Base-by-base conservation (phyloP, 2,113 vertebrate species). In the Tachysurus fulvidraco region DNA sequence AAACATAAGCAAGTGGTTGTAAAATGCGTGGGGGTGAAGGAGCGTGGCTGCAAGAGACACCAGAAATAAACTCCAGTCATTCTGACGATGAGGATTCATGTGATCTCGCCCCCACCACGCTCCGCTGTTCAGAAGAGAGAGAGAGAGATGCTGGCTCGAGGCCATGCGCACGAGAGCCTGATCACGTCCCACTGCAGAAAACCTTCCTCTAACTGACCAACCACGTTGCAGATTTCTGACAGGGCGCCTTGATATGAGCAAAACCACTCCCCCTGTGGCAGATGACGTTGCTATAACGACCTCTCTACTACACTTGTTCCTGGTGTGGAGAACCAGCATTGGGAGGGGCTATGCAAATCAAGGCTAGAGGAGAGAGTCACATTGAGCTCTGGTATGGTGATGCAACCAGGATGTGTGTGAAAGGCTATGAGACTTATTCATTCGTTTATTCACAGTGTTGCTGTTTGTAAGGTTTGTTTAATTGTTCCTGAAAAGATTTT, bases 161-260 rank as follows among this genome's bases (percentile, higher is more conserved):
- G 78, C 89, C 60, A 84, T 82, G 78, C 59, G 85, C 82, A 91
- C 76, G 84, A 86, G 87, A 69, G 73, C 60, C 78, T 81, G 82
- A 91, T 95, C 95, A 95, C 93, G 93, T 95, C 93, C 90, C 93
- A 94, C 92, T 95, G 94, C 94, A 94, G 95, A 94, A 89, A 89
- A 89, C 80, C 90, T 81, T 12, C 85, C 52, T 41, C 76, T 67
- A 2, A 41, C 30, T 55, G 9, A 81, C 93, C 92, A 95, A 94
- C 93, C 93, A 85, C 77, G 67, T 0, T 0, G 25, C 52, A 19
- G 73, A 71, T 87, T 73, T 46, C 85, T 83, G 83, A 88, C 87
- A 83, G 28, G 80, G 83, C 59, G 84, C 83, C 82, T 69, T 25
- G 90, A 91, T 87, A 92, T 93, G 36, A 92, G 88, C 88, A 76